A percentile compares a stretch with the other conserved stretches of the same genome.
Conservation (phyloP, 2,113 vertebrate species). For the Falco punctatus region DNA sequence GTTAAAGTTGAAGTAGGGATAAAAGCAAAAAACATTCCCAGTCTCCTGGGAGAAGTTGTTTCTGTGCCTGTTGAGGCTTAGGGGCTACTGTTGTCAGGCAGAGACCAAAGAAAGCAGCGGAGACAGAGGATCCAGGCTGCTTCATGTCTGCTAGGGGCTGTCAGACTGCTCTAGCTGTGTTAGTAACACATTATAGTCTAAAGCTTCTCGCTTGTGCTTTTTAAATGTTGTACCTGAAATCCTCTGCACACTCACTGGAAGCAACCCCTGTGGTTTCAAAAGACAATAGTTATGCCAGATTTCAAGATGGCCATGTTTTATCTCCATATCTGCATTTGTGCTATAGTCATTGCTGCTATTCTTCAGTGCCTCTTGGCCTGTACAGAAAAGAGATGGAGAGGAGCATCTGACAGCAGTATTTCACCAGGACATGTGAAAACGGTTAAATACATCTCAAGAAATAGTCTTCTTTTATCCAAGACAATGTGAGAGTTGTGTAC, state of each 20-base stretch:
- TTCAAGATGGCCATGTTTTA: not conserved
- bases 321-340: not conserved
- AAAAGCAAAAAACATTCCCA: not conserved
- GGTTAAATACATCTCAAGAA: not conserved
- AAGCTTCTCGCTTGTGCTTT: slow-evolving; percentile 16
- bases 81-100: not conserved
- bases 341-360: not conserved
- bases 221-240: slow-evolving; percentile 42
- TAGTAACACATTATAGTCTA: slow-evolving; percentile 5
- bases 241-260: not conserved
- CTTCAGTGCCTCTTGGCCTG: not conserved
- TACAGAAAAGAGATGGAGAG: not conserved
- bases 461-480: not conserved
- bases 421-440: not conserved
- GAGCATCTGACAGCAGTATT: not conserved
- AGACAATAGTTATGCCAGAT: not conserved
- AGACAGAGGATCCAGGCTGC: not conserved
- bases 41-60: not conserved
- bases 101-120: not conserved
- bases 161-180: slow-evolving; percentile 13
- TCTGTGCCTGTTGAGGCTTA: not conserved
- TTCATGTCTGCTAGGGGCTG: not conserved
- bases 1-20: not conserved
- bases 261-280: not conserved
- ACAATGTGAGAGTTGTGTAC: not conserved